Evolutionary conservation across 2,888 invertebrate species (phyloP).

Genomic region (Hirtodrosophila trivittata): DNA sequence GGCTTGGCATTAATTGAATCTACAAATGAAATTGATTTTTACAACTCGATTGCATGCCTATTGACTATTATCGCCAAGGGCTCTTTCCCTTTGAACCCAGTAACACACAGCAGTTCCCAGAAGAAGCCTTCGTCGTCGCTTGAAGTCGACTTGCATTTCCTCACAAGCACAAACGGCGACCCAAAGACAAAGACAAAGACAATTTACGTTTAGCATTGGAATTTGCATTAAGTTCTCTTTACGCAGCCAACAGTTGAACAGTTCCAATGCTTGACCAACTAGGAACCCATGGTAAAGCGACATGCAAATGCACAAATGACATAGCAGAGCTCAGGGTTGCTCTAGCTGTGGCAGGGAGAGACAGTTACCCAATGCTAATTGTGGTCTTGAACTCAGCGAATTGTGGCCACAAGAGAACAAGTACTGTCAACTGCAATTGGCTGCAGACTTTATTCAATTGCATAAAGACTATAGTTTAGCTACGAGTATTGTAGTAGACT

Average conservation of each 20-base stretch:
- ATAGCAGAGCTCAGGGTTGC: constrained; percentile 35
- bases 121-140: constrained; percentile 43
- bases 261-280: constrained; percentile 27
- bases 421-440: constrained; percentile 7
- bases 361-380: constrained; percentile 51
- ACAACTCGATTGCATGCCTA: constrained; percentile 22
- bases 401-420: constrained; percentile 19
- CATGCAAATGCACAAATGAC: constrained; percentile 75
- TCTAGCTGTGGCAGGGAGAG: too few relatives aligned
- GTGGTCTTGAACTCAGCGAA: constrained; percentile 43
- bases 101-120: constrained; percentile 21
- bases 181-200: not conserved
- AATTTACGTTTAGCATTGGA: constrained; percentile 14
- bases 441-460: constrained; percentile 5
- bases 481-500: too few relatives aligned
- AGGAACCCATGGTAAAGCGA: constrained; percentile 61
- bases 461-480: too few relatives aligned
- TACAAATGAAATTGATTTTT: constrained; percentile 35
- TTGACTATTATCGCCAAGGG: constrained; percentile 27
- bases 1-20: constrained; percentile 54
- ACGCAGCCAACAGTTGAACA: constrained; percentile 21
- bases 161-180: not conserved
- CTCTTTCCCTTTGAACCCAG: constrained; percentile 38
- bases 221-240: constrained; percentile 14
- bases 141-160: constrained; percentile 60